These are phyloP conservation scores for Tragulus kanchil DNA, from an alignment of 2,113 vertebrate genomes.

Conservation along the genomic window DNA sequence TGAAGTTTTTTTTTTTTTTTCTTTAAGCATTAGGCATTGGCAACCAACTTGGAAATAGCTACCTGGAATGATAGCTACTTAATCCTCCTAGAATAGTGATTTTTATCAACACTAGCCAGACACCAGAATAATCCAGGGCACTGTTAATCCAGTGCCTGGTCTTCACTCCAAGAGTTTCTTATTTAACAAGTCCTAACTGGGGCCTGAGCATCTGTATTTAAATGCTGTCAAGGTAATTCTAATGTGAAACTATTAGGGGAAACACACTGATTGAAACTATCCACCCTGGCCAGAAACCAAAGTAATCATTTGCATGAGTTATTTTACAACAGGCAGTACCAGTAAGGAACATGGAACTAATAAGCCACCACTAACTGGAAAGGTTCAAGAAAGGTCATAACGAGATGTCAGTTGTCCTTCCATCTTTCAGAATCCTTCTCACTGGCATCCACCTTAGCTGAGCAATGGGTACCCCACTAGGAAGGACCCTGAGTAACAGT, in stretches of 20 bases:
- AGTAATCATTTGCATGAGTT: not conserved
- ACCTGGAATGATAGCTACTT: not conserved
- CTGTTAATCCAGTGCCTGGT: not conserved
- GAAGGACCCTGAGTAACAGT: not conserved
- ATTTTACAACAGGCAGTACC: not conserved
- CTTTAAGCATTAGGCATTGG: not conserved
- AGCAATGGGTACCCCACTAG: not conserved
- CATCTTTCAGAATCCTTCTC: not conserved
- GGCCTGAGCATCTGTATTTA: not conserved
- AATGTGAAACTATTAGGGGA: not conserved
- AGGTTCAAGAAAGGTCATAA: not conserved
- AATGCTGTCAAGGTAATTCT: not conserved
- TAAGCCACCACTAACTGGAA: not conserved
- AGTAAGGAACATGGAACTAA: not conserved
- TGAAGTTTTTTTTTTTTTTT: not conserved
- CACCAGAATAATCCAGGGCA: not conserved
- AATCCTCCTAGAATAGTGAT: not conserved
- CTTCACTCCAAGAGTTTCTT: not conserved
- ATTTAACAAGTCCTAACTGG: not conserved
- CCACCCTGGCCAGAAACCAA: not conserved
- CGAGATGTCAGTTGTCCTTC: not conserved
- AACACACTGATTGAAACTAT: not conserved
- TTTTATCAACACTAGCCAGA: not conserved
- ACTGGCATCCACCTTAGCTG: not conserved
- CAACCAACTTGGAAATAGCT: conserved; percentile 35